Conservation (phyloP, 2,113 vertebrate species). For the Amblyornis subalaris region DNA sequence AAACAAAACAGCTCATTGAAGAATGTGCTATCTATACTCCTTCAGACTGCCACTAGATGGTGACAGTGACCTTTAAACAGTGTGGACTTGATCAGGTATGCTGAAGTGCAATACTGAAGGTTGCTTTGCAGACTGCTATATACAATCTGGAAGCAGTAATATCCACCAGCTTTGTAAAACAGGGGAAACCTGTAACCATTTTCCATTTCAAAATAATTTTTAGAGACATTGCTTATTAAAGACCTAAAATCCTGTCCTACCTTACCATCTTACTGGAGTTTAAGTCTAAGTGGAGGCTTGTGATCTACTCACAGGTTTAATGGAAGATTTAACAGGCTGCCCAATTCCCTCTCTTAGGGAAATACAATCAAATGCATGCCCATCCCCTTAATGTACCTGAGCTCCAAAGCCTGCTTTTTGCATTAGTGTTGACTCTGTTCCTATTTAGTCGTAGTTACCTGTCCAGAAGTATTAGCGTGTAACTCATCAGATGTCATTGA, state of each 20-base stretch:
- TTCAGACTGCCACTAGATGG: conserved; percentile 31
- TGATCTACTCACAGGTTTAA: background rate
- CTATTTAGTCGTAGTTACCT: background rate
- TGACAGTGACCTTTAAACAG: background rate
- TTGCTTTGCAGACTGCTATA: background rate
- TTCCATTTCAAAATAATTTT: background rate
- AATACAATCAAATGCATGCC: no score
- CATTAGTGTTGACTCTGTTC: background rate
- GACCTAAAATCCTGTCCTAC: background rate
- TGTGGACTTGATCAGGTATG: background rate
- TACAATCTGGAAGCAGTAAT: background rate
- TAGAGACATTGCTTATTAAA: background rate
- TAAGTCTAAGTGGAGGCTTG: background rate
- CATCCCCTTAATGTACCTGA: background rate
- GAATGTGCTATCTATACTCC: background rate
- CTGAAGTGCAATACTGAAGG: background rate
- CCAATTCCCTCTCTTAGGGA: background rate
- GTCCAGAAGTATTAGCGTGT: background rate
- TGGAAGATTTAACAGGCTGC: background rate
- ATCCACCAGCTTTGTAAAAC: background rate
- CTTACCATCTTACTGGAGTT: background rate
- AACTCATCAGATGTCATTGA: background rate
- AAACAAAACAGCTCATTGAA: background rate
- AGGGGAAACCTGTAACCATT: background rate
- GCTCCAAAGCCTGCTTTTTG: background rate